These are phyloP conservation scores for Lemur catta DNA, from an alignment of 2,797 vertebrate species.

Conservation along the genomic window DNA sequence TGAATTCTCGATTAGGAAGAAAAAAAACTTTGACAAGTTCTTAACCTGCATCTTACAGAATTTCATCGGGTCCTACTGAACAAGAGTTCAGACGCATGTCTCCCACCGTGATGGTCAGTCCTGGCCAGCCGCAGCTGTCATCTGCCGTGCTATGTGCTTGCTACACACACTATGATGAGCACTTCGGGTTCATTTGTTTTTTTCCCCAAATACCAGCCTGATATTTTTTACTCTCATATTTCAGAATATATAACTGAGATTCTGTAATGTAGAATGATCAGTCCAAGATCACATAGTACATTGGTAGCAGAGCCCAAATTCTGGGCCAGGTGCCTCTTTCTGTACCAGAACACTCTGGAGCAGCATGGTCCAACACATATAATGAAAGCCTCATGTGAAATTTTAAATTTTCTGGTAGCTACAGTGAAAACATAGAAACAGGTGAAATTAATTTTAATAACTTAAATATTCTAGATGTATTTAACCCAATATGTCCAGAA, in stretches of 20 bases:
- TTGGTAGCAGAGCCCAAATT: not conserved
- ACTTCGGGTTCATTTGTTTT: not conserved
- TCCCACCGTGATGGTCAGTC: rapidly evolving
- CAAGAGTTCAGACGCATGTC: not conserved
- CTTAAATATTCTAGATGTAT: not conserved
- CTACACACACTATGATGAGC: not conserved
- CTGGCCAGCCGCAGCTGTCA: not conserved
- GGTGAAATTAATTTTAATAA: conserved; percentile 5
- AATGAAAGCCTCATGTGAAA: not conserved
- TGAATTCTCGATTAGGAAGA: not conserved
- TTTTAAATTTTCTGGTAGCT: not conserved
- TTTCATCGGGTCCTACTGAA: not conserved
- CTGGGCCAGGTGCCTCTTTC: not conserved
- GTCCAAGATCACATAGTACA: not conserved
- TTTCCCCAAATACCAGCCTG: not conserved
- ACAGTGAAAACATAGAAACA: not conserved
- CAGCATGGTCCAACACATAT: not conserved
- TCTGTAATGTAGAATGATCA: not conserved
- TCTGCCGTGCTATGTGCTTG: not conserved
- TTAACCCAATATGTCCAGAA: not conserved
- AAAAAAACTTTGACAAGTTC: not conserved
- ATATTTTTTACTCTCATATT: not conserved
- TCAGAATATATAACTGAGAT: not conserved
- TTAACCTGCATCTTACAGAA: not conserved
- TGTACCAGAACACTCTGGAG: not conserved